A percentile compares a stretch with the other conserved stretches of the same genome.
Evolutionary conservation across 1,140 invertebrate genomes (phyloP).

Genomic region (Micrasema longulum): DNA sequence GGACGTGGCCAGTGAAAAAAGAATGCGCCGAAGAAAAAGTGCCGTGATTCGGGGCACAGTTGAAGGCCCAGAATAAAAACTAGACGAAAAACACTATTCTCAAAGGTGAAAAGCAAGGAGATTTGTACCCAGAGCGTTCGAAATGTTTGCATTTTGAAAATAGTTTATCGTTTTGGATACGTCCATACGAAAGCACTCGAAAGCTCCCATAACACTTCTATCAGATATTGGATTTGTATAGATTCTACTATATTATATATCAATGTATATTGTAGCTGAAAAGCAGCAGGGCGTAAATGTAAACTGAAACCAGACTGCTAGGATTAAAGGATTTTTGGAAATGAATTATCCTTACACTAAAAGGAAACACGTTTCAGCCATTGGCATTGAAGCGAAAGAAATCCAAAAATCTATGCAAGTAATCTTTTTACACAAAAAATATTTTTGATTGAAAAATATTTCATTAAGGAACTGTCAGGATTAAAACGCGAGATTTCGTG

Average conservation of each 20-base stretch:
- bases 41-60: too few relatives aligned
- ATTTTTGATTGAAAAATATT: too few relatives aligned
- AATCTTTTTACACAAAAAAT: too few relatives aligned
- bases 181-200: slow-evolving; percentile 15
- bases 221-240: slow-evolving; percentile 26
- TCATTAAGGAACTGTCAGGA: too few relatives aligned
- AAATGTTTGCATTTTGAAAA: background rate
- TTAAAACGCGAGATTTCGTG: too few relatives aligned
- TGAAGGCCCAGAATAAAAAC: slow-evolving; percentile 5
- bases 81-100: background rate
- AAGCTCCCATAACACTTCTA: slow-evolving; percentile 11
- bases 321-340: slow-evolving; percentile 8
- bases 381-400: too few relatives aligned
- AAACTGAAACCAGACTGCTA: slow-evolving; percentile 25
- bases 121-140: slow-evolving; percentile 5
- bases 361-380: too few relatives aligned
- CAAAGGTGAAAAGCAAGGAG: background rate
- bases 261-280: slow-evolving; percentile 17
- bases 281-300: slow-evolving; percentile 20
- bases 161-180: background rate
- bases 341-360: background rate
- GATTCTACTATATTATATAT: too few relatives aligned
- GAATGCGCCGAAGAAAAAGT: slow-evolving; percentile 25
- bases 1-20: slow-evolving; percentile 24
- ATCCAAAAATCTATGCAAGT: too few relatives aligned